Evolutionary conservation across 2,888 invertebrate genomes (phyloP), one percentile per base, ranked within the genome.

Genomic region (Mimumesa dahlbomi): DNA sequence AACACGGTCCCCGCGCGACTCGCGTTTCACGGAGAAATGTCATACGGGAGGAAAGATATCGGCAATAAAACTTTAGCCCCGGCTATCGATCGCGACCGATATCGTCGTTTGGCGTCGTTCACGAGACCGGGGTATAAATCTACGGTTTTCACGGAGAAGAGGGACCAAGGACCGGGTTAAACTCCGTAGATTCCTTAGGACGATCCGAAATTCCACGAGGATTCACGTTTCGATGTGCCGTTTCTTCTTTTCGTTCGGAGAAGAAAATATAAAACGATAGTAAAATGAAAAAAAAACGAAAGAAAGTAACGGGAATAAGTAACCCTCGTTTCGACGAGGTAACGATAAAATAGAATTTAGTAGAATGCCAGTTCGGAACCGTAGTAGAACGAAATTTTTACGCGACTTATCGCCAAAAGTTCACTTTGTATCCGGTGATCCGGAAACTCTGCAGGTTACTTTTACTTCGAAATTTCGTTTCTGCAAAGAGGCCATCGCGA

Each of bases 1-100:
- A 66, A 64, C 77, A 64, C 49, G 53, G 53, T 45, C 38, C 31
- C 50, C 31, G 58, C 36, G 40, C 54, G 58, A 52, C 53, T 68
- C 54, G 69, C 63, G 63, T 70, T 71, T 67, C 65, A 21, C n/a
- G 40, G 62, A 13, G 25, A 54, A 61, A 57, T 50, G 59, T 43
- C 49, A 46, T 53, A 34, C 43, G n/a, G 19, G 18, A 18, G 36
- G 46, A 40, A 53, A 66, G 46, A 42, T 38, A 42, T 31, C 54
- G 29, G 38, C 43, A 43, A 56, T 76, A 67, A 75, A 72, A 53
- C 57, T 21, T 21, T 31, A 38, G 13, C 45, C 54, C n/a, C 11
- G 31, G 1, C 1, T 31, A 56, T 62, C 50, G 56, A 59, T 66
- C 36, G 25, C 18, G 25, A n/a, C 16, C 52, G 50, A 59, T n/a